phyloP scores from a whole-genome alignment of 2,797 vertebrate species.

The Sebastolobus altivelis region DNA sequence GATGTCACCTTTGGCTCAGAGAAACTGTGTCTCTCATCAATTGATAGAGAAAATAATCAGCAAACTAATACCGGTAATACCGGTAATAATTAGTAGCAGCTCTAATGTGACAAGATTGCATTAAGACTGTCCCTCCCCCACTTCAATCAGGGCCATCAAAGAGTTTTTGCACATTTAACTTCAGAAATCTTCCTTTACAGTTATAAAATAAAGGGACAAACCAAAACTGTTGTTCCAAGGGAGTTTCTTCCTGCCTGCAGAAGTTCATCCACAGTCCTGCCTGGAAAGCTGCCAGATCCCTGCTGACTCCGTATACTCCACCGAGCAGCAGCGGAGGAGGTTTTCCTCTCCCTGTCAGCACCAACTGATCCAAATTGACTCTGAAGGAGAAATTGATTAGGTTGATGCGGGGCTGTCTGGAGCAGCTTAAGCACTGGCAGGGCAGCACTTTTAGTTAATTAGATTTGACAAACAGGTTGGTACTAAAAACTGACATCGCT shows the following conservation, averaged over 20 bases:
- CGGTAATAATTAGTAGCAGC: neutral
- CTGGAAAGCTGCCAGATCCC: constrained; percentile 43
- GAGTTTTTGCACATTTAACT: neutral
- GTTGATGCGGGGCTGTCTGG: constrained; percentile 37
- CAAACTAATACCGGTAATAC: no score
- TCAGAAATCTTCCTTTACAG: neutral
- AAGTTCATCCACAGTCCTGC: constrained; percentile 28
- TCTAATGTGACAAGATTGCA: neutral
- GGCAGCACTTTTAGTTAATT: constrained; percentile 55
- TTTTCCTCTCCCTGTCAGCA: constrained; percentile 57
- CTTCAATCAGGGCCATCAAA: neutral
- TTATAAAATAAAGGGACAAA: neutral
- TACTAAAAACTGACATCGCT: constrained; percentile 24
- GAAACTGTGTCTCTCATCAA: neutral
- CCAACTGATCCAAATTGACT: constrained; percentile 57
- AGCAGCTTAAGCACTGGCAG: constrained; percentile 21
- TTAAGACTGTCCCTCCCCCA: neutral
- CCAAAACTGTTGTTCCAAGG: neutral
- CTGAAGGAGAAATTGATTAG: constrained; percentile 65
- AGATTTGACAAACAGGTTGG: constrained; percentile 40
- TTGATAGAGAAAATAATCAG: no score
- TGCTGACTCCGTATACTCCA: constrained; percentile 40
- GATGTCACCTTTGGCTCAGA: neutral
- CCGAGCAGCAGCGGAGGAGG: constrained; percentile 22
- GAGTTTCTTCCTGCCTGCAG: constrained; percentile 18